phyloP scores from a whole-genome alignment of 2,113 vertebrate species.

The Nyctereutes procyonoides region DNA sequence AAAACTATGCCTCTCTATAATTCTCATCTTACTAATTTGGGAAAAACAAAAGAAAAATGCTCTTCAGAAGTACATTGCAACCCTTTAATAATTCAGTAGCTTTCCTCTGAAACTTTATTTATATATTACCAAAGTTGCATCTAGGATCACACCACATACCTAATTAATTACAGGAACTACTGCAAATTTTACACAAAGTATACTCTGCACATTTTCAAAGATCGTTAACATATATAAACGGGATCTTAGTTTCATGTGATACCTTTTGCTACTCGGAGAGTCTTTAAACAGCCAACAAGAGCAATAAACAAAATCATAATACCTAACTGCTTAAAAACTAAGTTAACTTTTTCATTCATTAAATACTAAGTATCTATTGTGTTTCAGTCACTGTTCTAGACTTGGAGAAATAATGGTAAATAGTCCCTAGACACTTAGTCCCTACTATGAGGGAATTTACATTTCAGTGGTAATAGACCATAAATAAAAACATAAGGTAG shows the following conservation, averaged over 20 bases:
- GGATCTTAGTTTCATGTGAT: background rate
- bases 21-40: conserved; percentile 1
- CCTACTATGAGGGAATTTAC: background rate
- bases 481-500: conserved; percentile 18
- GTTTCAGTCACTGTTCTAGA: background rate
- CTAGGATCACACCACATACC: background rate
- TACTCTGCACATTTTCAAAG: conserved; percentile 47
- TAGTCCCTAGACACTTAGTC: background rate
- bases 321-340: conserved; percentile 13
- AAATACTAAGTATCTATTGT: background rate
- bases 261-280: background rate
- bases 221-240: background rate
- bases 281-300: background rate
- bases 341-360: conserved; percentile 23
- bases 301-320: conserved; percentile 3
- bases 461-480: background rate
- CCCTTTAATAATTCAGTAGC: conserved; percentile 7
- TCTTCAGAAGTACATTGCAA: background rate
- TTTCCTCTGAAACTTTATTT: conserved; percentile 44
- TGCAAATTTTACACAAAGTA: conserved; percentile 19
- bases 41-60: background rate
- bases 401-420: background rate
- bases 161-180: background rate
- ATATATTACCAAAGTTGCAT: background rate
- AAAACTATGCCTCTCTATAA: background rate